Conservation (phyloP, 2,888 invertebrate species). For the Nemapogon koenigi region DNA sequence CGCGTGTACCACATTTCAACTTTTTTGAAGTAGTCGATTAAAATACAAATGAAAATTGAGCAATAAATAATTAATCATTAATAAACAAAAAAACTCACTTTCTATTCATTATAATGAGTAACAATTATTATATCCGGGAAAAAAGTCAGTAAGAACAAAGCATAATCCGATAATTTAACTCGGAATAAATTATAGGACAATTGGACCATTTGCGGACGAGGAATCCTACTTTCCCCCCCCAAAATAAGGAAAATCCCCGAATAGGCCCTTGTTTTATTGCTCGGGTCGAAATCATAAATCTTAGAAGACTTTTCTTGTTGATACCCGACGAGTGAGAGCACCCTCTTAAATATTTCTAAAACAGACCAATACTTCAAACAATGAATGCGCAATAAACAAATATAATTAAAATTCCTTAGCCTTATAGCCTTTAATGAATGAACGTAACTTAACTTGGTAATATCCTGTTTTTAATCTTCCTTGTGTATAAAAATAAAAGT, state of each 20-base stretch:
- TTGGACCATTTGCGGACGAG: slow-evolving; percentile 9
- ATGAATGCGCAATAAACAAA: slow-evolving; percentile 8
- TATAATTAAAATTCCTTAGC: slow-evolving; percentile 6
- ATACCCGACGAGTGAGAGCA: slow-evolving; percentile 27
- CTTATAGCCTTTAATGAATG: neutral
- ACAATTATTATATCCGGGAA: too few species aligned
- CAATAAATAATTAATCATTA: too few species aligned
- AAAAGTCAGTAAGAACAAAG: too few species aligned
- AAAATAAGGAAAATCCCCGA: slow-evolving; percentile 20
- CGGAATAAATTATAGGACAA: slow-evolving; percentile 9
- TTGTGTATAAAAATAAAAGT: too few species aligned
- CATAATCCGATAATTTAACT: slow-evolving; percentile 5
- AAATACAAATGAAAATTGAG: too few species aligned
- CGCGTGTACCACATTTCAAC: too few species aligned
- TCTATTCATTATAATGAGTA: too few species aligned
- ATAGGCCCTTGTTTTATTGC: slow-evolving; percentile 44
- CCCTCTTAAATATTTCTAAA: slow-evolving; percentile 37
- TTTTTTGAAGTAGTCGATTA: too few species aligned
- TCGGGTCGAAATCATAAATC: slow-evolving; percentile 45
- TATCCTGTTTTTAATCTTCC: too few species aligned
- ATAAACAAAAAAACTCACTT: too few species aligned
- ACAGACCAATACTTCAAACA: slow-evolving; percentile 21
- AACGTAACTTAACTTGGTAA: too few species aligned
- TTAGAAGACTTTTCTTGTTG: slow-evolving; percentile 29
- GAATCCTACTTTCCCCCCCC: slow-evolving; percentile 7